Base-by-base conservation (phyloP, 2,113 vertebrate species). In the Phainopepla nitens region DNA sequence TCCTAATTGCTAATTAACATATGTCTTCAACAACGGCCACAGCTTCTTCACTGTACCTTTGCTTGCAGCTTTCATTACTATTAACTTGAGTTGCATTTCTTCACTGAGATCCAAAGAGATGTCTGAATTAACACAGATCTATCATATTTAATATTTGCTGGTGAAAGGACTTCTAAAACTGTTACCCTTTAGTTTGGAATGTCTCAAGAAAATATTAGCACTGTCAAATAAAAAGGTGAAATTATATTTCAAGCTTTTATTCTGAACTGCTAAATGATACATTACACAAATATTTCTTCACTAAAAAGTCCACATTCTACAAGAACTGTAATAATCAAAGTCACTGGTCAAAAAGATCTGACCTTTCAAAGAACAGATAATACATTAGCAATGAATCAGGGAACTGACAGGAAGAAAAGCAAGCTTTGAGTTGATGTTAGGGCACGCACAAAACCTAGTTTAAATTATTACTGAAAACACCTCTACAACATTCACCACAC, bases 351-450 rank as follows among this genome's bases (percentile, higher is more conserved):
- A 69, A 87, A 90, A 81, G 29, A 76, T 50, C 16, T 80, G 90
- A 93, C 82, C 89, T 95, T 90, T 90, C 62, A 73, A 90, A 77
- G 56, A 94, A 81, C 19, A 75, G 47, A 13, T 73, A 92, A 92
- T 54, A 60, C 47, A 87, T 84, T 36, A 69, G n/a, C 60, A 90
- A 94, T 69, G 45, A 82, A 56, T 42, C 58, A 42, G 20, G 44
- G 15, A 92, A 88, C 24, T 15, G 35, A 68, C 1, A 4, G n/a
- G 42, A 73, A 78, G 16, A 76, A 96, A 82, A 82, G 53, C 15
- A 85, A 57, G 77, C 66, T 73, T 41, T 68, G 31, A 96, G 71
- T 21, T 76, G 35, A 76, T 61, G 5, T 27, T 45, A 39, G 23
- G 15, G 28, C 19, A 90, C 6, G 12, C 17, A 72, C 14, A 71